Conservation (phyloP, 64 coral and sea anemone species). For the Platygyra sinensis region DNA sequence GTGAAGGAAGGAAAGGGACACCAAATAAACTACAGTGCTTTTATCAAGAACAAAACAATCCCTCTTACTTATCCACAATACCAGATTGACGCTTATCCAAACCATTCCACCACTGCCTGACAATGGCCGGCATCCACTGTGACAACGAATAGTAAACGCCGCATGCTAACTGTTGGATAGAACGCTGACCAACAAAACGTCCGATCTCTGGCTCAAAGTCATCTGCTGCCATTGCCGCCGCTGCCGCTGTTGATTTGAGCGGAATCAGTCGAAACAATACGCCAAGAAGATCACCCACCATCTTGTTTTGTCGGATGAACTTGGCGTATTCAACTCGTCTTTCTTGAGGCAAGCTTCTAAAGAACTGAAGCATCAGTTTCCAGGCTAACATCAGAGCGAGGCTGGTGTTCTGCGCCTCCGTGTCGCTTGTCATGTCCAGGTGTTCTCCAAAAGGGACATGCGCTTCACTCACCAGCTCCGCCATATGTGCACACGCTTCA, state of each 20-base stretch:
- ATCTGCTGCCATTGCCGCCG: constrained; percentile 21
- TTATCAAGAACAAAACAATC: neutral
- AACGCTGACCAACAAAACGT: constrained; percentile 48
- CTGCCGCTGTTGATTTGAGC: constrained; percentile 28
- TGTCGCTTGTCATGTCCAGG: constrained; percentile 61
- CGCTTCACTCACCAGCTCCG: constrained; percentile 62
- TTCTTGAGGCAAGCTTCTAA: constrained; percentile 63
- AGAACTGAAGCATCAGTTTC: constrained; percentile 74
- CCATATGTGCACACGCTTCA: constrained; percentile 37
- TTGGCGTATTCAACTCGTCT: constrained; percentile 79
- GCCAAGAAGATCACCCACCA: constrained; percentile 73
- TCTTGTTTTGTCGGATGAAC: constrained; percentile 65
- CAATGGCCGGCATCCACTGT: constrained; percentile 96
- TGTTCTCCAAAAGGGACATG: constrained; percentile 83
- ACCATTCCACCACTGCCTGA: constrained; percentile 93
- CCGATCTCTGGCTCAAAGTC: constrained; percentile 34
- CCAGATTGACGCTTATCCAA: constrained; percentile 81
- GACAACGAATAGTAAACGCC: constrained; percentile 68
- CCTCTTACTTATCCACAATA: constrained; percentile 85
- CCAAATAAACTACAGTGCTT: neutral
- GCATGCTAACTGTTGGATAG: constrained; percentile 73
- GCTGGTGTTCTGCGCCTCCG: constrained; percentile 57
- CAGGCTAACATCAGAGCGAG: constrained; percentile 73
- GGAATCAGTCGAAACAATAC: constrained; percentile 87
- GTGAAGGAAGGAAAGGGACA: too few relatives aligned